Evolutionary conservation across 2,113 vertebrate species (phyloP).

Genomic region (Syngnathus floridae): DNA sequence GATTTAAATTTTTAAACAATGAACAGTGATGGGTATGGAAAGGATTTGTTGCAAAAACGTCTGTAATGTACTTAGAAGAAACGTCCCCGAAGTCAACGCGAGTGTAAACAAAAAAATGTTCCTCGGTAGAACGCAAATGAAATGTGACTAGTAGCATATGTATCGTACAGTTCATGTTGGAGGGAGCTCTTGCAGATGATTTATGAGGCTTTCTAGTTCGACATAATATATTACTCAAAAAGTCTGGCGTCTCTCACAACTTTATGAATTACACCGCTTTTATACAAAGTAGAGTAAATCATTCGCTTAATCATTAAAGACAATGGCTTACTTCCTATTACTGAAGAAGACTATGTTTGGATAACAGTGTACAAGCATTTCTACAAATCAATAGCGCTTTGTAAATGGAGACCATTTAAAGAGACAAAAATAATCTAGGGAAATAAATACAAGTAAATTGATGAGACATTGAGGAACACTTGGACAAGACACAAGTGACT

Average conservation of each 20-base stretch:
- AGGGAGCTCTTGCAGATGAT: conserved; percentile 1
- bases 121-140: conserved; percentile 23
- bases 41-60: conserved; percentile 27
- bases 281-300: not conserved
- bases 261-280: conserved; percentile 3
- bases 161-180: not conserved
- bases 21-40: conserved; percentile 40
- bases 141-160: conserved; percentile 40
- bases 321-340: not conserved
- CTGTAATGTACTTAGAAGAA: conserved; percentile 36
- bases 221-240: not conserved
- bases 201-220: conserved; percentile 4
- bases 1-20: conserved; percentile 48
- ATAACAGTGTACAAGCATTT: not conserved
- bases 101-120: conserved; percentile 44
- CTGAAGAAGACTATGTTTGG: not conserved
- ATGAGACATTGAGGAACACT: too few relatives aligned
- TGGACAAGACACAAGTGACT: too few relatives aligned
- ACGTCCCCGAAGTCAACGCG: conserved; percentile 40
- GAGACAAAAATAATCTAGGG: too few relatives aligned
- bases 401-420: not conserved
- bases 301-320: not conserved
- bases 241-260: not conserved
- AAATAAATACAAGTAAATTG: too few relatives aligned
- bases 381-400: not conserved